These are phyloP conservation scores for Aphelenchoides avenae DNA, from an alignment of 1,140 invertebrate species.

Conservation along the genomic window DNA sequence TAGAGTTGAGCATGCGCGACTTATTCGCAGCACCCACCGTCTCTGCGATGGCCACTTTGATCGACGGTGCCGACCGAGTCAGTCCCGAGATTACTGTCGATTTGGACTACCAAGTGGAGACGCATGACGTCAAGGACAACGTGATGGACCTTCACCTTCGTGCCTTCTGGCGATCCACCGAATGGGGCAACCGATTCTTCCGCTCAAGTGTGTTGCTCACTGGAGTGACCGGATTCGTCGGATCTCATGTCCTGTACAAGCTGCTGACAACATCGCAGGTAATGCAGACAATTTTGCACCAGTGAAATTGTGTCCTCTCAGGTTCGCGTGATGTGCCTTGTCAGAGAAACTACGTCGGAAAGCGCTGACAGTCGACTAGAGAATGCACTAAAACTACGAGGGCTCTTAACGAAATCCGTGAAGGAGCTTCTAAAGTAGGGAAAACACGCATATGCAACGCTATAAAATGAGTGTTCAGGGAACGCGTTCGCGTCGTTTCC, in stretches of 20 bases:
- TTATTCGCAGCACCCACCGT: slow-evolving; percentile 61
- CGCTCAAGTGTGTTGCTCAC: slow-evolving; percentile 42
- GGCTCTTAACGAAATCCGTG: slow-evolving; percentile 51
- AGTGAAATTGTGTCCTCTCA: slow-evolving; percentile 21
- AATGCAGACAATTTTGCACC: no score
- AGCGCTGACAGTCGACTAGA: slow-evolving; percentile 57
- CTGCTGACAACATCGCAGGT: slow-evolving; percentile 23
- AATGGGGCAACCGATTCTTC: slow-evolving; percentile 55
- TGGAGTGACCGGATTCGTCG: slow-evolving; percentile 38
- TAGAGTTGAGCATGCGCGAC: slow-evolving; percentile 59
- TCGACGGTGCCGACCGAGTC: slow-evolving; percentile 52
- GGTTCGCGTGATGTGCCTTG: slow-evolving; percentile 61
- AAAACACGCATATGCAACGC: not conserved
- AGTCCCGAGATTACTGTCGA: slow-evolving; percentile 49
- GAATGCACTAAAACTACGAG: slow-evolving; percentile 58
- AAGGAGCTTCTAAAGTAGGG: slow-evolving; percentile 44
- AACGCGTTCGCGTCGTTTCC: slow-evolving; percentile 59
- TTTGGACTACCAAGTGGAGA: slow-evolving; percentile 59
- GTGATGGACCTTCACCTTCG: slow-evolving; percentile 62
- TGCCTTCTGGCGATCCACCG: slow-evolving; percentile 63
- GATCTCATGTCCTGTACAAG: slow-evolving; percentile 39
- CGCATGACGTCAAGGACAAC: slow-evolving; percentile 60
- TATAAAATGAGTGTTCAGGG: no score
- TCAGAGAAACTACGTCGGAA: slow-evolving; percentile 59
- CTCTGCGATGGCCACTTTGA: slow-evolving; percentile 55